phyloP scores from a whole-genome alignment of 2,888 invertebrate genomes.

The Acheta domesticus region DNA sequence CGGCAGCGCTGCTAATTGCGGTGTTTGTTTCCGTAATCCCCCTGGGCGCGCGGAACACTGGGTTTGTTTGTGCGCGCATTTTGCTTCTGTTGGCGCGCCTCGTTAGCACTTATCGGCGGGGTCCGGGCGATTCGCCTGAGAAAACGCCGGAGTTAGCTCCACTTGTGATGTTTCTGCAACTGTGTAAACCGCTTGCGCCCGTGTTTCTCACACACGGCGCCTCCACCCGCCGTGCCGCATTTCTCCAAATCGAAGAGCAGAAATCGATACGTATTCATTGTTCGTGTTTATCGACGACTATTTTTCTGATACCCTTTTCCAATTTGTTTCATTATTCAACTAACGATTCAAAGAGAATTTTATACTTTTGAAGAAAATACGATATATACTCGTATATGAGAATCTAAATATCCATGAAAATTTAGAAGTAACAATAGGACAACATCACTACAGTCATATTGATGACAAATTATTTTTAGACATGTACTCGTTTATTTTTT shows the following conservation, averaged over 20 bases:
- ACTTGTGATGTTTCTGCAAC: neutral
- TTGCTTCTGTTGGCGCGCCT: neutral
- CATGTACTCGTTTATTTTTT: no score
- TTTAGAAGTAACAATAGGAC: no score
- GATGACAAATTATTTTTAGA: no score
- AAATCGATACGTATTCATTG: no score
- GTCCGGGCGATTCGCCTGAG: slow-evolving; percentile 7
- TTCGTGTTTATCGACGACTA: no score
- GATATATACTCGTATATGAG: no score
- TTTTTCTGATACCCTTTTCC: no score
- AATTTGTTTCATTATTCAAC: no score
- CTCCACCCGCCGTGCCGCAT: neutral
- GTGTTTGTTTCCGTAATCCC: neutral
- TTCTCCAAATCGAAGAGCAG: neutral
- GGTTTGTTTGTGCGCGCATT: slow-evolving; percentile 6
- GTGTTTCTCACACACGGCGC: neutral
- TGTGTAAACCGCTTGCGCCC: neutral
- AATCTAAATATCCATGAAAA: no score
- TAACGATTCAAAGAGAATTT: no score
- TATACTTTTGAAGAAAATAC: no score
- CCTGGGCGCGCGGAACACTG: neutral
- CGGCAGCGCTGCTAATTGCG: slow-evolving; percentile 18
- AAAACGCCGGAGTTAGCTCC: neutral
- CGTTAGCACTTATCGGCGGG: neutral
- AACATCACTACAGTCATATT: no score